A percentile compares a stretch with the other conserved stretches of the same genome.
Conservation (phyloP, 2,888 invertebrate species). For the Amphipoea oculea region DNA sequence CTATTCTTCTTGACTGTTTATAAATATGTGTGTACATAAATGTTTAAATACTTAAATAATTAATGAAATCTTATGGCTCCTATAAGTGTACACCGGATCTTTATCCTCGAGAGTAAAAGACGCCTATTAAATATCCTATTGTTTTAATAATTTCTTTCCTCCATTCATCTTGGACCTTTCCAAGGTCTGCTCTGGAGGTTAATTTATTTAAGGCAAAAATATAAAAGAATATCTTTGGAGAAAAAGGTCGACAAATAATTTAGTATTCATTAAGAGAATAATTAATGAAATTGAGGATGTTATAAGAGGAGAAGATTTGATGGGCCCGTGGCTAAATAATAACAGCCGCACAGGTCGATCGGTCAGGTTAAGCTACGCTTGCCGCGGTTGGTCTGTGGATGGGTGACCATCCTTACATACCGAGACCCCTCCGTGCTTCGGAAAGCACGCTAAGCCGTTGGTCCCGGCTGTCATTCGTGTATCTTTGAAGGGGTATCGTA, state of each 20-base stretch:
- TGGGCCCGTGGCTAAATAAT: too few relatives aligned
- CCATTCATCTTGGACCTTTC: constrained; percentile 16
- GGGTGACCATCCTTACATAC: too few relatives aligned
- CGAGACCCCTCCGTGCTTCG: too few relatives aligned
- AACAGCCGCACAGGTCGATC: too few relatives aligned
- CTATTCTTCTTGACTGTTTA: neutral
- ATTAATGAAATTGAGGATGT: constrained; percentile 19
- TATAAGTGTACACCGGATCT: neutral
- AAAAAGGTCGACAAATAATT: constrained; percentile 36
- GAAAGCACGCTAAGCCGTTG: too few relatives aligned
- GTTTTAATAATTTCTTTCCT: constrained; percentile 31
- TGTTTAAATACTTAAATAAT: neutral
- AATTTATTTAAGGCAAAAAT: constrained; percentile 31
- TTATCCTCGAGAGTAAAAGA: neutral
- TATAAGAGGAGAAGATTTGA: neutral
- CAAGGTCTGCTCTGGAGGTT: constrained; percentile 19
- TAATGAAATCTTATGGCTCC: neutral
- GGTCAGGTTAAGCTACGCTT: too few relatives aligned
- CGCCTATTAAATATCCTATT: constrained; percentile 31
- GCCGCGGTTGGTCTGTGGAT: too few relatives aligned
- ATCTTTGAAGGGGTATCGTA: too few relatives aligned
- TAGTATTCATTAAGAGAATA: constrained; percentile 40
- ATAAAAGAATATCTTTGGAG: constrained; percentile 23
- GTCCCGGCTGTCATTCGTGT: too few relatives aligned
- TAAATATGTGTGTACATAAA: neutral